Percentiles rank a stretch among this genome's conserved stretches.
Evolutionary conservation across 1,140 invertebrate species (phyloP).

Genomic region (Orius insidiosus): DNA sequence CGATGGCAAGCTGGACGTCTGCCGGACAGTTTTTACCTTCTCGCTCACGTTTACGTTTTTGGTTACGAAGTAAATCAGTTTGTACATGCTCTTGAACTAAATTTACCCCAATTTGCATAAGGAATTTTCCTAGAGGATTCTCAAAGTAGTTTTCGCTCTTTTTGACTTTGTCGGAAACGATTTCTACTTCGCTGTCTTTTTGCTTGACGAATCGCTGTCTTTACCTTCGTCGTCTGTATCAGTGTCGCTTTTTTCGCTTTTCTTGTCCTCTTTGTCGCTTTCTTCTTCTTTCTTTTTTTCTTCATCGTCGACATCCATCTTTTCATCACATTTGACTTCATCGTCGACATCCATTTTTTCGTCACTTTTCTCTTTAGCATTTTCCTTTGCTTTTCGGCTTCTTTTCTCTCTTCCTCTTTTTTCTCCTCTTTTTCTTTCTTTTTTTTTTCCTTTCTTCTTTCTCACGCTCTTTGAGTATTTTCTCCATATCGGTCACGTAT

Average conservation of each 20-base stretch:
- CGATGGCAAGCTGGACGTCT: slow-evolving; percentile 56
- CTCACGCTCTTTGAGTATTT: slow-evolving; percentile 31
- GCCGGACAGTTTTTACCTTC: slow-evolving; percentile 45
- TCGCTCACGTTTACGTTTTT: slow-evolving; percentile 57
- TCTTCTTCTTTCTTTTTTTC: slow-evolving; percentile 12
- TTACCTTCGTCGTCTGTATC: slow-evolving; percentile 13
- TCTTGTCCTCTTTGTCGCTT: slow-evolving; percentile 6
- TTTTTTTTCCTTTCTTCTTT: slow-evolving; percentile 27
- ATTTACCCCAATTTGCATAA: slow-evolving; percentile 79
- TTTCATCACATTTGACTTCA: slow-evolving; percentile 28
- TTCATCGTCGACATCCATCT: slow-evolving; percentile 17
- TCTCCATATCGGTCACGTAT: slow-evolving; percentile 47
- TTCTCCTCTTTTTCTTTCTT: slow-evolving; percentile 23
- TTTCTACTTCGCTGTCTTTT: slow-evolving; percentile 15
- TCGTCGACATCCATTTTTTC: slow-evolving; percentile 25
- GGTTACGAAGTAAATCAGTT: slow-evolving; percentile 69
- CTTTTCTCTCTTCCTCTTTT: slow-evolving; percentile 23
- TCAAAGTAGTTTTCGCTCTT: slow-evolving; percentile 46
- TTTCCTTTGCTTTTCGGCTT: slow-evolving; percentile 18
- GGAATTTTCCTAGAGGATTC: slow-evolving; percentile 74
- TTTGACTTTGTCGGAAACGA: slow-evolving; percentile 18
- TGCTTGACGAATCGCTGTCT: slow-evolving; percentile 13
- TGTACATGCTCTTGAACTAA: slow-evolving; percentile 87
- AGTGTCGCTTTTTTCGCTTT: slow-evolving; percentile 12
- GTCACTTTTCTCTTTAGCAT: slow-evolving; percentile 22